Conservation (phyloP, 2,888 invertebrate genomes). For the Thecocarcelia acutangulata region DNA sequence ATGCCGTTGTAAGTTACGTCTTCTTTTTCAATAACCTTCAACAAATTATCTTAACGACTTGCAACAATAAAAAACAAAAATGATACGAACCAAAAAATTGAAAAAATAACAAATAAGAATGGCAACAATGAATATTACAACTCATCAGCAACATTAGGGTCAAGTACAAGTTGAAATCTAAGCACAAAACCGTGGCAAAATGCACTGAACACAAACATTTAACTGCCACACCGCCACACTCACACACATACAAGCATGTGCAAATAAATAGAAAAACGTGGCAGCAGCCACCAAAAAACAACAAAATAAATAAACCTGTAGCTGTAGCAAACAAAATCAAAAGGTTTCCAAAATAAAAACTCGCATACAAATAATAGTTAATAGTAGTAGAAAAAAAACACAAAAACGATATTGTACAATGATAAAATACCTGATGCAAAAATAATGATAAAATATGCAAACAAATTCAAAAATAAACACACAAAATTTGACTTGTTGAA, state of each 20-base stretch:
- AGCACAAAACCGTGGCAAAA: constrained; percentile 40
- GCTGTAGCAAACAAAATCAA: constrained; percentile 55
- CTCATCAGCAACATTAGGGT: constrained; percentile 62
- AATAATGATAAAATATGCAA: constrained; percentile 1
- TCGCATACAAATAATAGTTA: neutral
- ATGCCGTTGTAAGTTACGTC: constrained; percentile 36
- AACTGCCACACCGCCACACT: neutral
- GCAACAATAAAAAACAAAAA: constrained; percentile 18
- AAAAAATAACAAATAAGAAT: constrained; percentile 1
- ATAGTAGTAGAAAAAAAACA: neutral
- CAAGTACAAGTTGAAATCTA: constrained; percentile 68
- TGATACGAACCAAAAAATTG: neutral
- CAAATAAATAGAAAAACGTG: constrained; percentile 1
- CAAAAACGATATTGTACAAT: constrained; percentile 30
- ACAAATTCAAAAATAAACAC: constrained; percentile 23
- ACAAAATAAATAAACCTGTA: constrained; percentile 24
- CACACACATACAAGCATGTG: constrained; percentile 6
- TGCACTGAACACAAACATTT: constrained; percentile 30
- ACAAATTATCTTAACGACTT: constrained; percentile 46
- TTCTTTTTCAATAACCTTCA: constrained; percentile 62
- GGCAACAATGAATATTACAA: constrained; percentile 61
- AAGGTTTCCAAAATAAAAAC: constrained; percentile 39
- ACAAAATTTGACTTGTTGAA: constrained; percentile 61
- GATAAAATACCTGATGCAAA: constrained; percentile 61
- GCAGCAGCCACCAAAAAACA: constrained; percentile 17